phyloP scores from a whole-genome alignment of 2,113 vertebrate genomes.

The Cyprinodon variegatus region DNA sequence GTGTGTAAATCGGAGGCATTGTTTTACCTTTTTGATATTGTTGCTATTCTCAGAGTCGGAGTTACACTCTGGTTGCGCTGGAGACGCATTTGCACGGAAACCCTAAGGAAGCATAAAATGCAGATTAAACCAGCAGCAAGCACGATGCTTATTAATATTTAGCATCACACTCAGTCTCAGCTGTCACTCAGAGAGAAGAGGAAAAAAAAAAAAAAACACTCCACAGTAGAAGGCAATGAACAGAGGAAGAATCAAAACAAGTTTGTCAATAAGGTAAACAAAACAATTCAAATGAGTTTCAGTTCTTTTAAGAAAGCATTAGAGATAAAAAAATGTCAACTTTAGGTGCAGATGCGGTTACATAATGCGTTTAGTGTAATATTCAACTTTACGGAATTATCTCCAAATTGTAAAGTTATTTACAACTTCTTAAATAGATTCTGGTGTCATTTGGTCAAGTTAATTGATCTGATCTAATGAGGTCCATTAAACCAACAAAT shows the following conservation, averaged over 20 bases:
- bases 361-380: not conserved
- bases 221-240: conserved; percentile 8
- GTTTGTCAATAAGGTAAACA: conserved; percentile 26
- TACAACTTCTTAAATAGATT: conserved; percentile 30
- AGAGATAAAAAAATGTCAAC: not conserved
- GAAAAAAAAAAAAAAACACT: conserved; percentile 3
- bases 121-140: conserved; percentile 32
- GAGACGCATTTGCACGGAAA: conserved; percentile 75
- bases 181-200: conserved; percentile 38
- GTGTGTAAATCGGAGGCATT: not conserved
- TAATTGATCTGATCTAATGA: conserved; percentile 59
- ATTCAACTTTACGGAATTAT: conserved; percentile 3
- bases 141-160: conserved; percentile 40
- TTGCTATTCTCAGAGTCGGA: conserved; percentile 75
- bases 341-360: not conserved
- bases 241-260: conserved; percentile 3
- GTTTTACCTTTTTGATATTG: conserved; percentile 79
- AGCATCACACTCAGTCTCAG: conserved; percentile 38
- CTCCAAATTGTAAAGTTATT: conserved; percentile 12
- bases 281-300: not conserved
- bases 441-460: conserved; percentile 27
- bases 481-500: conserved; percentile 67
- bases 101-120: conserved; percentile 67
- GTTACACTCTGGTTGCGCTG: conserved; percentile 71
- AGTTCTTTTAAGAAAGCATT: conserved; percentile 2